phyloP scores from a whole-genome alignment of 2,888 invertebrate genomes.

The Eilema depressum region DNA sequence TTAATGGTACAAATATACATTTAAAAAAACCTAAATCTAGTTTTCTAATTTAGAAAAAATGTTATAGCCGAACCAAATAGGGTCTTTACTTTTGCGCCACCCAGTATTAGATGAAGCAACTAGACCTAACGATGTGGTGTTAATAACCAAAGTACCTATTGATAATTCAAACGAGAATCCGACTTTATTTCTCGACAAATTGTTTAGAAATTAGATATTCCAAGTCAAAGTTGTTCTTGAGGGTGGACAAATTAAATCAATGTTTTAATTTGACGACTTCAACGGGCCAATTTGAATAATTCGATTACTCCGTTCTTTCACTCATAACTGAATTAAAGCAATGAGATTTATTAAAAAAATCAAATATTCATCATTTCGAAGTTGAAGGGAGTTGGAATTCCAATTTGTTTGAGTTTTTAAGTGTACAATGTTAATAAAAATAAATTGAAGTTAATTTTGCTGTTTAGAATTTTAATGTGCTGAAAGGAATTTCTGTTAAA shows the following conservation, averaged over 20 bases:
- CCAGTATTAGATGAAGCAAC: too few species aligned
- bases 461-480: constrained; percentile 9
- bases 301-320: constrained; percentile 71
- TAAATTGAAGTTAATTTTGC: constrained; percentile 33
- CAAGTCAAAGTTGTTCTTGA: constrained; percentile 41
- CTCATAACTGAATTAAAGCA: constrained; percentile 64
- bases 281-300: constrained; percentile 76
- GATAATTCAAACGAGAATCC: constrained; percentile 5
- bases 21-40: too few species aligned
- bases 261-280: constrained; percentile 72
- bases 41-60: too few species aligned
- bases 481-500: background rate
- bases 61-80: too few species aligned
- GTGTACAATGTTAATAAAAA: constrained; percentile 35
- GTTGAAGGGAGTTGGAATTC: constrained; percentile 40
- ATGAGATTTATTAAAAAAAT: constrained; percentile 65
- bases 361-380: constrained; percentile 65
- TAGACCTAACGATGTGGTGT: too few species aligned
- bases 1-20: too few species aligned
- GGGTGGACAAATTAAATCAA: constrained; percentile 69
- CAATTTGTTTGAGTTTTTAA: constrained; percentile 45
- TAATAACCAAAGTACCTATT: background rate
- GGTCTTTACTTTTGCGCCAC: too few species aligned
- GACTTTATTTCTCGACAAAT: constrained; percentile 23
- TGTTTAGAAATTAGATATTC: constrained; percentile 44